Evolutionary conservation across 2,797 vertebrate species (phyloP), one percentile per base, ranked within the genome.

Genomic region (Brachymystax lenok): DNA sequence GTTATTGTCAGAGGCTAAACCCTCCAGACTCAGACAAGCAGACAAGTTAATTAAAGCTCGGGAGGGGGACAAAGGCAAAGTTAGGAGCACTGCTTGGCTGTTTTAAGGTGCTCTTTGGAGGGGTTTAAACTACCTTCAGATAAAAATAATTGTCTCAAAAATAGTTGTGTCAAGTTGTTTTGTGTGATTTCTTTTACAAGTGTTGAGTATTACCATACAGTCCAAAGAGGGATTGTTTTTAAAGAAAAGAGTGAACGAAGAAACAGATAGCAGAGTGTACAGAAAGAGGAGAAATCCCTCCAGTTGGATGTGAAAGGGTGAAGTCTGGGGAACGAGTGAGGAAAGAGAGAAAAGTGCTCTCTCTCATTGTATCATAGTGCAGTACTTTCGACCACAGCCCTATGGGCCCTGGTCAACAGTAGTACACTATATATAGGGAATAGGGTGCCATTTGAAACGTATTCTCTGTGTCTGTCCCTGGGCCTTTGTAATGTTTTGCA

Each of bases 401-500:
- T 61, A 24, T 19, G 21, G 21, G 59, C n/a, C 59, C 40, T 21
- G 21, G n/a, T 21, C 54, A 56, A 56, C 5, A 56, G 54, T 2
- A 40, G 40, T 46, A 13, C n/a, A 21, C 19, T 19, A 54, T n/a
- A 19, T 21, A 3, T 46, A 46, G 40, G 40, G 10, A 59, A 59
- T 59, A n/a, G 19, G 19, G 56, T 19, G 56, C 56, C 59, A 63
- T 63, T 24, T 35, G 63, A 12, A 61, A 28, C 12, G 1, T 14
- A 5, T 17, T 14, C 27, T 30, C 28, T 67, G 12, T 12, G 12
- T 67, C 3, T 64, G 71, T 82, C 80, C 77, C 81, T 89, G 84
- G 90, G 90, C 87, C 82, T 82, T 64, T 88, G 84, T 94, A 93
- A 95, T 95, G 93, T 80, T 89, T 94, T 93, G 85, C 78, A 80